Evolutionary conservation across 1,140 invertebrate species (phyloP), one percentile per base, ranked within the genome.

Genomic region (Cecropterus lyciades): DNA sequence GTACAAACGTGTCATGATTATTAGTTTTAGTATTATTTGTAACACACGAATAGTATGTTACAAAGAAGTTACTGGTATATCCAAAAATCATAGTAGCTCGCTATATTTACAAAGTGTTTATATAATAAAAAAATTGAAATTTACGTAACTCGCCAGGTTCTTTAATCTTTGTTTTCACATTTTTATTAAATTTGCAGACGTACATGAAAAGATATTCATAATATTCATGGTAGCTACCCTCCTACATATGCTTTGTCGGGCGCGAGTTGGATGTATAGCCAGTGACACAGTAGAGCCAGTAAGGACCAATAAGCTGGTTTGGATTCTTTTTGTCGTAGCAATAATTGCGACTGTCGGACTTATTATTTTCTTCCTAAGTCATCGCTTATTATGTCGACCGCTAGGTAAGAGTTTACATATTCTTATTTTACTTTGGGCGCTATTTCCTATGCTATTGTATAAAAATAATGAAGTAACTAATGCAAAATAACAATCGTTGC

Each of bases 141-240:
- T n/a, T n/a, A n/a, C n/a, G n/a, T n/a, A n/a, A n/a, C n/a, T n/a
- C n/a, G n/a, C n/a, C n/a, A n/a, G n/a, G n/a, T n/a, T n/a, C n/a
- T n/a, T 10, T 33, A 10, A 33, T 7, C 1, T 33, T 10, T 33
- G 3, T 33, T 33, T 9, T 33, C 2, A 33, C 9, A 9, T 33
- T 33, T 7, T 33, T 56, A 37, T 11, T 33, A 40, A 15, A 48
- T 65, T 96, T 96, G 64, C 92, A 98, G 97, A 97, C 77, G 93
- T 98, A 51, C 97, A 98, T 90, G 97, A 98, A 87, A 97, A 98
- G 89, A 96, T 98, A 77, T 98, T 98, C 92, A 97, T 98, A 73
- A 93, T 96, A 60, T 98, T 98, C 86, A 98, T 98, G 97, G 92
- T 97, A 67, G 95, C 96, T 65, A 97, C 97, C 27, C 88, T 98